Evolutionary conservation across 2,888 invertebrate genomes (phyloP).

Genomic region (Elmis aenea): DNA sequence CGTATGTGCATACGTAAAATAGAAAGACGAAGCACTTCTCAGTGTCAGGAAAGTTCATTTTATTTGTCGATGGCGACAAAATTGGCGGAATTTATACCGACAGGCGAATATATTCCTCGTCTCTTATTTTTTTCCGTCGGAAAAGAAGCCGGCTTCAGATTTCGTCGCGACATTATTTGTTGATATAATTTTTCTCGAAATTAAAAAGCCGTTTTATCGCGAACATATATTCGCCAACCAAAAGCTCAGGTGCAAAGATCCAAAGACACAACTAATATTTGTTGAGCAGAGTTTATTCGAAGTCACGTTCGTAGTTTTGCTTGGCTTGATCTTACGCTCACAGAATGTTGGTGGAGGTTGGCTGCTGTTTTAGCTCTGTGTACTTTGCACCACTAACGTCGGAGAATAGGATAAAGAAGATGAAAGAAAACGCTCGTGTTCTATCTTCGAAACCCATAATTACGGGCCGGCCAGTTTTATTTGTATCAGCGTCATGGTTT

Average conservation of each 20-base stretch:
- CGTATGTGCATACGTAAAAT: slow-evolving; percentile 29
- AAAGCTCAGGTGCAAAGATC: slow-evolving; percentile 43
- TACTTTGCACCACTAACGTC: slow-evolving; percentile 29
- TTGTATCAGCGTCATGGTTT: too few species aligned
- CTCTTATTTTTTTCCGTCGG: too few species aligned
- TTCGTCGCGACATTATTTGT: too few species aligned
- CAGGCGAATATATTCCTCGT: too few species aligned
- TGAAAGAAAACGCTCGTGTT: slow-evolving; percentile 5
- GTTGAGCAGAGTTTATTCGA: slow-evolving; percentile 43
- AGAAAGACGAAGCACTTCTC: slow-evolving; percentile 11
- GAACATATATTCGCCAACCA: slow-evolving; percentile 26
- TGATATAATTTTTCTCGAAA: too few species aligned
- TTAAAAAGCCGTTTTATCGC: not conserved
- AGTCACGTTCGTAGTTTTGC: slow-evolving; percentile 46
- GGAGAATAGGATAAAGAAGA: slow-evolving; percentile 1
- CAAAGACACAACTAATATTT: slow-evolving; percentile 46
- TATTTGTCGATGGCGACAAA: too few species aligned
- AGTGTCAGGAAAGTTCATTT: too few species aligned
- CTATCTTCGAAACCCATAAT: slow-evolving; percentile 2
- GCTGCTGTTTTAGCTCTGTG: slow-evolving; percentile 33
- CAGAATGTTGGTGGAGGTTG: slow-evolving; percentile 36
- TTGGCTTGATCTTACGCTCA: slow-evolving; percentile 44
- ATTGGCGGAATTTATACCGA: too few species aligned
- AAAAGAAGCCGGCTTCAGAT: too few species aligned
- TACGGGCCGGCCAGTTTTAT: slow-evolving; percentile 2